Percentiles rank a stretch among this genome's conserved stretches.
Evolutionary conservation across 2,797 vertebrate species (phyloP).

Genomic region (Hippoglossus hippoglossus): DNA sequence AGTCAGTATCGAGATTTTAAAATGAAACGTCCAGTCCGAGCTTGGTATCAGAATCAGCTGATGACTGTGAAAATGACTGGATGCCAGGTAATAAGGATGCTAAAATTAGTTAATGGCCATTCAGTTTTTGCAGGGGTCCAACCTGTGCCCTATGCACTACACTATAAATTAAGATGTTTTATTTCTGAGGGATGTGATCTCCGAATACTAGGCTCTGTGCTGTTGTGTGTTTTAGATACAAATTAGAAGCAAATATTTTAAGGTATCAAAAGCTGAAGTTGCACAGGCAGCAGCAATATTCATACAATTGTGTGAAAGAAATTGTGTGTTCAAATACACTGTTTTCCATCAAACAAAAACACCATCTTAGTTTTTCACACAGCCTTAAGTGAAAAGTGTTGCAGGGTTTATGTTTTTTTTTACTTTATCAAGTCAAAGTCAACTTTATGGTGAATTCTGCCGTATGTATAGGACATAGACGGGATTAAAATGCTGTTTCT

Average conservation of each 20-base stretch:
- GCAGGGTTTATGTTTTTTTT: too few species aligned
- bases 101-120: not conserved
- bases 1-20: not conserved
- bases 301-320: not conserved
- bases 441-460: too few species aligned
- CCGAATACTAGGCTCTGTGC: not conserved
- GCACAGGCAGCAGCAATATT: too few species aligned
- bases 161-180: not conserved
- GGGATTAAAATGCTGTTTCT: too few species aligned
- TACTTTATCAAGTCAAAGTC: too few species aligned
- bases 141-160: not conserved
- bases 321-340: too few species aligned
- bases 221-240: not conserved
- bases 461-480: too few species aligned
- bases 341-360: too few species aligned
- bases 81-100: not conserved
- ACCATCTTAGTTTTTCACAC: too few species aligned
- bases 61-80: not conserved
- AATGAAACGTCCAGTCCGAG: not conserved
- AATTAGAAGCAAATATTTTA: not conserved
- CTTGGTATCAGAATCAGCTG: not conserved
- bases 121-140: not conserved
- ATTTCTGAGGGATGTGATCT: not conserved
- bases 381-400: too few species aligned
- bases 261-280: too few species aligned